phyloP scores from a whole-genome alignment of 1,140 invertebrate species.

The Achroia grisella region DNA sequence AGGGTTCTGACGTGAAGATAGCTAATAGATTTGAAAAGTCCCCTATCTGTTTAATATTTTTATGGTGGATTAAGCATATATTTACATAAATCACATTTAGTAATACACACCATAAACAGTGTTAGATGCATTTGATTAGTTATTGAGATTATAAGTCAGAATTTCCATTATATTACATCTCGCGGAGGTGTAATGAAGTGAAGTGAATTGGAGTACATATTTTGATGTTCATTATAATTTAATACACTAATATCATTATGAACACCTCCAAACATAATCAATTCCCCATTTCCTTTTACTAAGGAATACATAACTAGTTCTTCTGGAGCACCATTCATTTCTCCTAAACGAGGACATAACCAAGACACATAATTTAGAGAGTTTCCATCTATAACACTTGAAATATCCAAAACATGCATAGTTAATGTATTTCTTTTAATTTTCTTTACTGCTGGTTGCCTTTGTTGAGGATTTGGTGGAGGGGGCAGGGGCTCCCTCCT shows the following conservation, averaged over 20 bases:
- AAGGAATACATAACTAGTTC: slow-evolving; percentile 93
- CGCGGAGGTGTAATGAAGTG: slow-evolving; percentile 85
- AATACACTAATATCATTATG: slow-evolving; percentile 79
- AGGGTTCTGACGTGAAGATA: no score
- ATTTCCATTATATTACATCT: slow-evolving; percentile 79
- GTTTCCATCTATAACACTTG: slow-evolving; percentile 78
- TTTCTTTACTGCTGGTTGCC: slow-evolving; percentile 63
- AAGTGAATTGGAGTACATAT: slow-evolving; percentile 84
- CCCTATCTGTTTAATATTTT: no score
- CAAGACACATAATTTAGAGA: slow-evolving; percentile 81
- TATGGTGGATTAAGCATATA: no score
- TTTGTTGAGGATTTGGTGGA: slow-evolving; percentile 34
- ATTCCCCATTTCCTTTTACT: slow-evolving; percentile 90
- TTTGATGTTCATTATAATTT: slow-evolving; percentile 72
- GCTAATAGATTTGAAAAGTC: no score
- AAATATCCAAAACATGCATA: slow-evolving; percentile 92
- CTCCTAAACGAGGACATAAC: slow-evolving; percentile 80
- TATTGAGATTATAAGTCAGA: neutral
- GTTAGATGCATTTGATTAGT: no score
- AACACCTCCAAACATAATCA: slow-evolving; percentile 96
- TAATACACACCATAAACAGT: no score
- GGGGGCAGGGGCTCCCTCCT: slow-evolving; percentile 37
- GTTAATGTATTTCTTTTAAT: slow-evolving; percentile 78
- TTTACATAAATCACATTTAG: no score
- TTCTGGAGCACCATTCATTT: slow-evolving; percentile 82